Percentiles rank a stretch among this genome's conserved stretches.
phyloP scores from a whole-genome alignment of 1,140 invertebrate species.

The Dreissena rostriformis region DNA sequence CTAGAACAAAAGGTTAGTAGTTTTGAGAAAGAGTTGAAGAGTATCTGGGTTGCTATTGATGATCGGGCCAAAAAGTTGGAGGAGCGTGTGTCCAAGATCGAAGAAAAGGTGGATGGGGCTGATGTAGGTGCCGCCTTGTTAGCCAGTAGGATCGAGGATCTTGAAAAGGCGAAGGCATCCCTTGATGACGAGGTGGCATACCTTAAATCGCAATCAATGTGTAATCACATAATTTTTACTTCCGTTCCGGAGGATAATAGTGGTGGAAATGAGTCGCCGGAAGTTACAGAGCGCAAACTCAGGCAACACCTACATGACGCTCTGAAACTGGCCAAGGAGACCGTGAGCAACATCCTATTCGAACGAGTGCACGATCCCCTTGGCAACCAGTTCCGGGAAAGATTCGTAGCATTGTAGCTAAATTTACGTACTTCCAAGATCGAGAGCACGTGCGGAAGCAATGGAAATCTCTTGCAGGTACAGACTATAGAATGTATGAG shows the following conservation, averaged over 20 bases:
- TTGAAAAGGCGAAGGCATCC: neutral
- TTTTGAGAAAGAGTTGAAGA: conserved; percentile 8
- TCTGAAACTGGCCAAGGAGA: neutral
- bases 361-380: neutral
- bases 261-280: too few species aligned
- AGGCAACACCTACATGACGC: neutral
- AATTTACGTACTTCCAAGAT: neutral
- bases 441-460: neutral
- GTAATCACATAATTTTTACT: too few species aligned
- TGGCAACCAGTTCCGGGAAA: neutral
- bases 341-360: neutral
- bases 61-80: too few species aligned
- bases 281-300: neutral
- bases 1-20: too few species aligned
- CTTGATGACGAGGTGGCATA: neutral
- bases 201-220: too few species aligned
- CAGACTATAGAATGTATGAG: neutral
- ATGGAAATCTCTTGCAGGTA: neutral
- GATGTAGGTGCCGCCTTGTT: neutral
- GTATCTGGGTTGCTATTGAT: too few species aligned
- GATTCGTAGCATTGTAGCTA: conserved; percentile 11
- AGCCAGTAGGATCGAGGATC: neutral
- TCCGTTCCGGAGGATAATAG: too few species aligned
- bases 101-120: neutral
- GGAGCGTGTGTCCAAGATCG: neutral